Evolutionary conservation across 2,888 invertebrate species (phyloP), one percentile per base, ranked within the genome.

Genomic region (Cephus sareptanus): DNA sequence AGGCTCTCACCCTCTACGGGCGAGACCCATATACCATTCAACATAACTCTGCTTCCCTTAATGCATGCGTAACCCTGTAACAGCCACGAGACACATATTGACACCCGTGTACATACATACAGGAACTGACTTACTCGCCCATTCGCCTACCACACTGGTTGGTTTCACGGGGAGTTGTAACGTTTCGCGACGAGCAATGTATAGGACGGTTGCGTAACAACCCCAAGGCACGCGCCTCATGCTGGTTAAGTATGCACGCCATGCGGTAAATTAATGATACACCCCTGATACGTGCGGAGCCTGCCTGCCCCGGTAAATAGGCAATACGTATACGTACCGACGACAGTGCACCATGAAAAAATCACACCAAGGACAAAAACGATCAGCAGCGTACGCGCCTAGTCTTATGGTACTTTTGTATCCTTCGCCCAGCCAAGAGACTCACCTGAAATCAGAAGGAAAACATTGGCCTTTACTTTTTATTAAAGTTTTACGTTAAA

Each of bases 371-470:
- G 56, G 56, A 23, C 23, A 23, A 56, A 23, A 23, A 9, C 23
- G 9, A 56, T 23, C 23, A 0, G 23, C 56, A 23, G 23, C 23
- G 2, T 23, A 56, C 23, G 15, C 12, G 35, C 35, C 9, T 23
- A 23, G 15, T 40, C 40, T 15, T 23, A 9, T 56, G 56, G 56
- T 1, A 56, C 15, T 56, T 2, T 9, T 23, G 15, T 56, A 23
- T 56, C 56, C 75, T 71, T 37, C 13, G 15, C 11, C 34, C 30
- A 33, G 70, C 37, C 30, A 73, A 11, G 70, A 33, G 69, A 79
- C 82, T 83, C 77, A 83, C 82, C 82, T 83, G 81, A 76, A 83
- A 82, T 77, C 75, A 79, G 69, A 80, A 79, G 70, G 35, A 75
- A 75, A 40, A 40, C 15, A 71, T 31, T 33, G 31, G 33, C 23